These are phyloP conservation scores for Achatina immaculata DNA, from an alignment of 1,140 invertebrate genomes.

Conservation along the genomic window DNA sequence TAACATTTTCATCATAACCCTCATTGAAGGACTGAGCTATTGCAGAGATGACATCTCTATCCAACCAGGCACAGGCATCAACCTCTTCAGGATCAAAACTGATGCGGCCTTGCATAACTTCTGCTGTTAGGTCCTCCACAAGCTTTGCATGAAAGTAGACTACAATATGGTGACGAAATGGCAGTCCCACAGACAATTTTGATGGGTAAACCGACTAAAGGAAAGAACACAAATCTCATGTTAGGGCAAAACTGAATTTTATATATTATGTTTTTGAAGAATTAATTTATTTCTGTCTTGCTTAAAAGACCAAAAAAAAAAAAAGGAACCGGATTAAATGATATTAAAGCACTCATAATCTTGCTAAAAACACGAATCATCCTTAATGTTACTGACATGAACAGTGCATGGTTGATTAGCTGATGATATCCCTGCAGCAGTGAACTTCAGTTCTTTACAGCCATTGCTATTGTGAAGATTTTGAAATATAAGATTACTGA, in stretches of 20 bases:
- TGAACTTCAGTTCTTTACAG: too few relatives aligned
- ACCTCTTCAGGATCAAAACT: constrained; percentile 51
- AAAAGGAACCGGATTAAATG: too few relatives aligned
- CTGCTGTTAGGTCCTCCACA: constrained; percentile 40
- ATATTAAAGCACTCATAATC: too few relatives aligned
- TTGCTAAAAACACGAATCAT: too few relatives aligned
- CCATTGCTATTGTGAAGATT: too few relatives aligned
- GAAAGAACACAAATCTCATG: neutral
- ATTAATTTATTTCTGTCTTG: too few relatives aligned
- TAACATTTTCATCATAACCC: constrained; percentile 15
- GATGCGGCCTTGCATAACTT: constrained; percentile 42
- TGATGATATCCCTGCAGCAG: too few relatives aligned
- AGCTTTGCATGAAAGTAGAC: constrained; percentile 62
- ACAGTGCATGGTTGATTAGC: too few relatives aligned
- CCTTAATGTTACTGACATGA: too few relatives aligned
- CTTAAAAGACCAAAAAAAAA: too few relatives aligned
- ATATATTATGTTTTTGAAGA: neutral
- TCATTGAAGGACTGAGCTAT: constrained; percentile 48
- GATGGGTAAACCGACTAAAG: constrained; percentile 66
- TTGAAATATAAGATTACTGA: too few relatives aligned
- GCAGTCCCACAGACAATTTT: constrained; percentile 59
- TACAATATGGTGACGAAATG: constrained; percentile 69
- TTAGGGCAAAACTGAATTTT: neutral
- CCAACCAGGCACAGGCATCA: constrained; percentile 49
- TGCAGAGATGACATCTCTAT: constrained; percentile 38